These are phyloP conservation scores for Uropsilus gracilis DNA, from an alignment of 2,113 vertebrate species.

Conservation along the genomic window DNA sequence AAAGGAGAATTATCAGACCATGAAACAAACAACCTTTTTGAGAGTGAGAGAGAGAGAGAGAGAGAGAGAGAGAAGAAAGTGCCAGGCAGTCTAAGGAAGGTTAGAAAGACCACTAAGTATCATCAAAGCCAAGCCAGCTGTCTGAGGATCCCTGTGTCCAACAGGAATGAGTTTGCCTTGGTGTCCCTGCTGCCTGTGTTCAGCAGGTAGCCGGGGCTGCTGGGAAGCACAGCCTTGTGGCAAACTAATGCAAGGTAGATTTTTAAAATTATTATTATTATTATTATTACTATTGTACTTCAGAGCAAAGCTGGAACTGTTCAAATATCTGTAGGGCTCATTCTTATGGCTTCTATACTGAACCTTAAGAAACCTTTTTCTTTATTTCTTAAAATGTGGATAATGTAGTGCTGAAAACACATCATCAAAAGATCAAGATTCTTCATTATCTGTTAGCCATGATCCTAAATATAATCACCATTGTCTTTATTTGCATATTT, in stretches of 20 bases:
- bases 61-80: too few relatives aligned
- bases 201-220: not conserved
- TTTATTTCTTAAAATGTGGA: not conserved
- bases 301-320: not conserved
- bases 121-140: not conserved
- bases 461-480: not conserved
- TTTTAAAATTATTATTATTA: too few relatives aligned
- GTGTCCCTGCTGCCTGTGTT: accelerated
- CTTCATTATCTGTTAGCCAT: not conserved
- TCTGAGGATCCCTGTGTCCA: not conserved
- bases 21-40: not conserved
- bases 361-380: not conserved
- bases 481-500: not conserved
- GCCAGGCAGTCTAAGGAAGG: not conserved
- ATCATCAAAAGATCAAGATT: not conserved
- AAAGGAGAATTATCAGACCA: not conserved
- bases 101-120: not conserved
- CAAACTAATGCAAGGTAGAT: not conserved
- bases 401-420: not conserved
- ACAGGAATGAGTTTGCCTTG: not conserved
- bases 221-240: not conserved
- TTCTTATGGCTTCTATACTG: not conserved
- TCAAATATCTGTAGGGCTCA: too few relatives aligned
- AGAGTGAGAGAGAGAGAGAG: too few relatives aligned
- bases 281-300: too few relatives aligned